A percentile compares a stretch with the other conserved stretches of the same genome.
phyloP scores from a whole-genome alignment of 2,113 vertebrate genomes.

The Brachirus orientalis region DNA sequence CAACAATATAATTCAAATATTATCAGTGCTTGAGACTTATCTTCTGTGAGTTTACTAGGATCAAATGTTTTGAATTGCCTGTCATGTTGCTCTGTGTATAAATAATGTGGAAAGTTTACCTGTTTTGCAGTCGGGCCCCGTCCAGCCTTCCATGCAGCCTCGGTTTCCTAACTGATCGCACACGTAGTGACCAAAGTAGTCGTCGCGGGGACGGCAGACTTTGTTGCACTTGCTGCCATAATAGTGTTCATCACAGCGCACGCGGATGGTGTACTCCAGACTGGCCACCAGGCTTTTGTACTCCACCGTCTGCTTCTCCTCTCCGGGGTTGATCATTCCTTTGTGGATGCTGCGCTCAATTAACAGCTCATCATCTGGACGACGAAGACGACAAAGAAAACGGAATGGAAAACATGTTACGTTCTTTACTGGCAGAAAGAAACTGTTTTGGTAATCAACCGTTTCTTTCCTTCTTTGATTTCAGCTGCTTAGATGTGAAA shows the following conservation, averaged over 20 bases:
- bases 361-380: constrained; percentile 85
- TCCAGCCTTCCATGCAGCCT: constrained; percentile 96
- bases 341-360: constrained; percentile 88
- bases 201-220: constrained; percentile 90
- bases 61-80: too few species aligned
- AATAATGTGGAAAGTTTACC: too few species aligned
- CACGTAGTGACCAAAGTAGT: constrained; percentile 92
- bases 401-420: not conserved
- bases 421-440: too few species aligned
- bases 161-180: constrained; percentile 92
- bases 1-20: too few species aligned
- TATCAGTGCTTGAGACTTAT: not conserved
- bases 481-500: too few species aligned
- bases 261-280: constrained; percentile 88
- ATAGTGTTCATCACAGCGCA: constrained; percentile 92
- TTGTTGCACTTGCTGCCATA: constrained; percentile 94
- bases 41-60: too few species aligned
- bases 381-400: not conserved
- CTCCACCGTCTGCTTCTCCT: constrained; percentile 85
- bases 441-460: too few species aligned
- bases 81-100: not conserved
- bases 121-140: constrained; percentile 87
- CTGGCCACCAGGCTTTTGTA: constrained; percentile 83
- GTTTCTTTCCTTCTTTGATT: too few species aligned
- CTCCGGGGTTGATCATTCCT: constrained; percentile 93